Conservation (phyloP, 2,888 invertebrate genomes). For the Clusia tigrina region DNA sequence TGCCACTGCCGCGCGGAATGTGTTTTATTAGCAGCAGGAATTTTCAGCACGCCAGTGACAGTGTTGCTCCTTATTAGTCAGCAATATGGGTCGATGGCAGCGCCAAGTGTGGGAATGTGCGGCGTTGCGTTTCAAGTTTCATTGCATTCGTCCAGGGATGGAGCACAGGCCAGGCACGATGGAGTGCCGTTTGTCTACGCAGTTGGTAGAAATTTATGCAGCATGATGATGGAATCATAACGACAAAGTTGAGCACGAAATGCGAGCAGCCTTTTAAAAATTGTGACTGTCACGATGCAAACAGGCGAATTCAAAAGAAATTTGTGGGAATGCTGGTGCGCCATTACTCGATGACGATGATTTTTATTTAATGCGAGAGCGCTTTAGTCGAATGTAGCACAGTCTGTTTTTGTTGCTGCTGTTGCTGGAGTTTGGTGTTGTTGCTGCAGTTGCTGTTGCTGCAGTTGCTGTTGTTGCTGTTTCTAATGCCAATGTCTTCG, state of each 20-base stretch:
- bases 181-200: not conserved
- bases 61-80: not conserved
- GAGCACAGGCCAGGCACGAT: not conserved
- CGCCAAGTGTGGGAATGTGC: not conserved
- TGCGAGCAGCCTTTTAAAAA: not conserved
- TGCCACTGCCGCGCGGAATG: not conserved
- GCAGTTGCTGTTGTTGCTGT: too few relatives aligned
- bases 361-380: too few relatives aligned
- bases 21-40: slow-evolving; percentile 1
- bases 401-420: too few relatives aligned
- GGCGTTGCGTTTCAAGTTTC: not conserved
- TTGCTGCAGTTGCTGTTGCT: too few relatives aligned
- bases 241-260: not conserved
- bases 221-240: not conserved
- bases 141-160: not conserved
- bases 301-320: too few relatives aligned
- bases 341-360: too few relatives aligned
- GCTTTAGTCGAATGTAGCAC: too few relatives aligned
- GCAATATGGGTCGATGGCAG: not conserved
- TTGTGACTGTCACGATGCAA: too few relatives aligned
- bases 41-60: not conserved
- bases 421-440: too few relatives aligned
- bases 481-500: too few relatives aligned
- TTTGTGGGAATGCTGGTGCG: too few relatives aligned
- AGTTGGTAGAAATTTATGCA: not conserved